Conservation (phyloP, 2,797 vertebrate genomes). For the Thunnus albacares region DNA sequence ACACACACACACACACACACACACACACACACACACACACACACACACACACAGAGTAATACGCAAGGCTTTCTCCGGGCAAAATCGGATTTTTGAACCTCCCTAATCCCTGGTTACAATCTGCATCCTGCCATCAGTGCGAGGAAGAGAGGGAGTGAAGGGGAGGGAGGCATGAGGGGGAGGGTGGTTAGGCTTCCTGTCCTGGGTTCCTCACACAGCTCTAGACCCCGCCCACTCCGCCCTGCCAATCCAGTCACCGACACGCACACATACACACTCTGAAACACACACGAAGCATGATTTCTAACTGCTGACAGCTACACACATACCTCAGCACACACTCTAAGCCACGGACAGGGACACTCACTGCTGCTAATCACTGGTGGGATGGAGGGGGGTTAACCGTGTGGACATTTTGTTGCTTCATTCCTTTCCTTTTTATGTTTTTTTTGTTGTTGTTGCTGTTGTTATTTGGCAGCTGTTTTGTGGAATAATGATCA, state of each 20-base stretch:
- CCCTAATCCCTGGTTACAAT: conserved; percentile 93
- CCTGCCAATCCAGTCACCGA: conserved; percentile 63
- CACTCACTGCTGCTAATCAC: conserved; percentile 62
- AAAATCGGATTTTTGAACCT: conserved; percentile 94
- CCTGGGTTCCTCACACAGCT: conserved; percentile 70
- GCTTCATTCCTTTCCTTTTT: conserved; percentile 12
- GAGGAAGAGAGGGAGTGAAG: conserved; percentile 59
- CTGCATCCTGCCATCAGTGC: conserved; percentile 91
- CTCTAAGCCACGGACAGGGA: conserved; percentile 53
- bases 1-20: conserved; percentile 42
- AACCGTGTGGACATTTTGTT: conserved; percentile 48
- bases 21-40: conserved; percentile 52
- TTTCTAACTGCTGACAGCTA: conserved; percentile 54
- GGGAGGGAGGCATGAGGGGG: background rate
- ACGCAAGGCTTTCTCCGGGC: conserved; percentile 86
- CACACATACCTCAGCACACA: conserved; percentile 35
- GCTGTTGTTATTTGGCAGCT: background rate
- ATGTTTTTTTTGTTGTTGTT: background rate
- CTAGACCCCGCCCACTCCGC: conserved; percentile 67
- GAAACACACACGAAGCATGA: conserved; percentile 69
- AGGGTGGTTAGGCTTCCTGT: conserved; percentile 56
- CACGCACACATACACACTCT: conserved; percentile 59
- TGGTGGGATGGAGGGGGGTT: conserved; percentile 79
- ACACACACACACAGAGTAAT: conserved; percentile 61
- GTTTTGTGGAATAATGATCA: conserved; percentile 51